Evolutionary conservation across 2,888 invertebrate species (phyloP).

Genomic region (Clepsis dumicolana): DNA sequence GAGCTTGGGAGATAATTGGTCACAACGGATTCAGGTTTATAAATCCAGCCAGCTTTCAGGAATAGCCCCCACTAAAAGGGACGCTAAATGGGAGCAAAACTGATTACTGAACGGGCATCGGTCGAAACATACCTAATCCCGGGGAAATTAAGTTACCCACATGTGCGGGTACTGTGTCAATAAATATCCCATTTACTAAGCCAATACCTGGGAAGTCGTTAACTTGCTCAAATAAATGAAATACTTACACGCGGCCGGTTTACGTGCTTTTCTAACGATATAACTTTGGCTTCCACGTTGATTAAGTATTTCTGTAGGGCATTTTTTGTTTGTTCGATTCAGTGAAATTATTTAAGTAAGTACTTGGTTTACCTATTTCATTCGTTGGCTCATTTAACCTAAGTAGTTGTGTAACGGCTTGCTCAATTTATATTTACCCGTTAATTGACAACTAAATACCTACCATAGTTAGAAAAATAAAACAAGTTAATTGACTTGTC

Average conservation of each 20-base stretch:
- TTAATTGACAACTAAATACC: no score
- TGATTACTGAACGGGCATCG: conserved; percentile 42
- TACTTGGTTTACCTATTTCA: neutral
- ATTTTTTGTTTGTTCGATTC: conserved; percentile 25
- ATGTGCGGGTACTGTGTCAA: conserved; percentile 37
- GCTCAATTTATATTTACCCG: no score
- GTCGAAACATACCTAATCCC: conserved; percentile 42
- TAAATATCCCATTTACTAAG: conserved; percentile 38
- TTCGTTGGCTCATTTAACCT: neutral
- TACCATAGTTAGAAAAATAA: no score
- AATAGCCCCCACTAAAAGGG: conserved; percentile 32
- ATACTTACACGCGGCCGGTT: conserved; percentile 24
- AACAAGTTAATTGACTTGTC: no score
- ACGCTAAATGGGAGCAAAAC: conserved; percentile 39
- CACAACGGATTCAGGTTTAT: conserved; percentile 17
- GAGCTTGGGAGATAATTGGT: conserved; percentile 11
- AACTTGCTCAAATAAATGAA: conserved; percentile 37
- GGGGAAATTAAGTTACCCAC: conserved; percentile 41
- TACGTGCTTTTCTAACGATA: conserved; percentile 22
- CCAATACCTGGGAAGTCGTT: conserved; percentile 41
- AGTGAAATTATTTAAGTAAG: conserved; percentile 12
- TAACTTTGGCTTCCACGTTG: neutral
- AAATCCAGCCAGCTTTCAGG: conserved; percentile 22
- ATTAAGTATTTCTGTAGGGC: conserved; percentile 3
- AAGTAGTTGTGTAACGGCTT: neutral